Evolutionary conservation across 2,888 invertebrate genomes (phyloP).

Genomic region (Galeruca laticollis): DNA sequence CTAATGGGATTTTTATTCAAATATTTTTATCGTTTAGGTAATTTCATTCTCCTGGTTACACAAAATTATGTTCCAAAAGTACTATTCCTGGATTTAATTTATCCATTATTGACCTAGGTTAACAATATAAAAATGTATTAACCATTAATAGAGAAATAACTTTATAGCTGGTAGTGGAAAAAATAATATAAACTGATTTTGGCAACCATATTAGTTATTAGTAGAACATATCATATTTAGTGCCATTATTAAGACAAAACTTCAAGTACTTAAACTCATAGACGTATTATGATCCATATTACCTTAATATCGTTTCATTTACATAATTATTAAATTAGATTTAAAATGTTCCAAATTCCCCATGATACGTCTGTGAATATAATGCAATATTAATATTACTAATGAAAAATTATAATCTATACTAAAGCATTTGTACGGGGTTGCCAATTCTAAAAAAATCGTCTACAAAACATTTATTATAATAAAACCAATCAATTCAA

Average conservation of each 20-base stretch:
- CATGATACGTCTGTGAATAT: slow-evolving; percentile 3
- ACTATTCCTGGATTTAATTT: too few species aligned
- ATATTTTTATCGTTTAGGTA: too few species aligned
- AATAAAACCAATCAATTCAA: not conserved
- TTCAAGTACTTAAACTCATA: slow-evolving; percentile 50
- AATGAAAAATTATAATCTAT: slow-evolving; percentile 32
- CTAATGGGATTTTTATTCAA: too few species aligned
- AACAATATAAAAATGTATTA: too few species aligned
- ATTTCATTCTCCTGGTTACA: too few species aligned
- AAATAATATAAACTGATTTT: slow-evolving; percentile 29
- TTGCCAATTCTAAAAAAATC: slow-evolving; percentile 15
- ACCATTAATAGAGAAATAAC: too few species aligned
- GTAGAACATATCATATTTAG: slow-evolving; percentile 58
- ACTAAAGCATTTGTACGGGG: slow-evolving; percentile 53
- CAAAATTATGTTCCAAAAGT: too few species aligned
- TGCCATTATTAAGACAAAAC: slow-evolving; percentile 56
- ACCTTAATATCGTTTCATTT: not conserved
- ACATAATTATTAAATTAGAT: not conserved
- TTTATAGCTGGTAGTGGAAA: too few species aligned
- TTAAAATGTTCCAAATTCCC: not conserved
- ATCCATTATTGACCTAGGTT: too few species aligned
- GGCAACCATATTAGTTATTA: slow-evolving; percentile 34
- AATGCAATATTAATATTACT: slow-evolving; percentile 18
- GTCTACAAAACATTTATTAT: not conserved
- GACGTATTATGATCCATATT: not conserved